Evolutionary conservation across 2,113 vertebrate species (phyloP).

Genomic region (Glaucomys volans): DNA sequence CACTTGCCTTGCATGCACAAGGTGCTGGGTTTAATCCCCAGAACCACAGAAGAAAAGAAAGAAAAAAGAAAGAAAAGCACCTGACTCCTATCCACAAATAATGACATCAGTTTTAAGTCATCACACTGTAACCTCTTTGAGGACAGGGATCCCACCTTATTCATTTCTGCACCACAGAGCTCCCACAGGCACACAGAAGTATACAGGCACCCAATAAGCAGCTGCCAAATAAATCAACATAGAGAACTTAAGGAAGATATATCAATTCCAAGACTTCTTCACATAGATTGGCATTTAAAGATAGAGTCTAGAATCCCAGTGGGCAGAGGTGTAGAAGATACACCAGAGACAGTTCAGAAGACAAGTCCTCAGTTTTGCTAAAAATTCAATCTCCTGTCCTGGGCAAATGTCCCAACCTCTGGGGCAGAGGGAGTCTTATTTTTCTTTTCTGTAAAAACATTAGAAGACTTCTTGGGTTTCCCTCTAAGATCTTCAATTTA

Average conservation of each 20-base stretch:
- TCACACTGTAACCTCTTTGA: background rate
- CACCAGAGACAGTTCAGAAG: background rate
- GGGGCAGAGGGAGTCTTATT: background rate
- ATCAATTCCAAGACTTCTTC: background rate
- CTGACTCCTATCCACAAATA: background rate
- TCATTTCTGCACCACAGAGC: background rate
- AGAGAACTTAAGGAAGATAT: background rate
- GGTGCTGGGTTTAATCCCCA: background rate
- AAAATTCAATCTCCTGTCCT: slow-evolving; percentile 17
- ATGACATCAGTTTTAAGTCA: background rate
- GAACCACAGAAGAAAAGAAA: background rate
- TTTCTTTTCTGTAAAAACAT: slow-evolving; percentile 3
- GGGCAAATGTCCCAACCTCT: background rate
- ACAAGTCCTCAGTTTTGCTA: background rate
- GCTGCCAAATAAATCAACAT: background rate
- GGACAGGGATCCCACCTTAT: background rate
- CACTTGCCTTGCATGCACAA: background rate
- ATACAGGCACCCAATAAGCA: background rate
- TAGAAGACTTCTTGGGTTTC: slow-evolving; percentile 11
- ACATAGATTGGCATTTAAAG: background rate
- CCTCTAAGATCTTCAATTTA: slow-evolving; percentile 15
- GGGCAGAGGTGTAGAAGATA: background rate
- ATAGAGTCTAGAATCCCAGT: background rate
- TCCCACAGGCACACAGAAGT: background rate
- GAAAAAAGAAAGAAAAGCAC: background rate